Base-by-base conservation (phyloP, 2,888 invertebrate genomes). In the Drosophila borealis region DNA sequence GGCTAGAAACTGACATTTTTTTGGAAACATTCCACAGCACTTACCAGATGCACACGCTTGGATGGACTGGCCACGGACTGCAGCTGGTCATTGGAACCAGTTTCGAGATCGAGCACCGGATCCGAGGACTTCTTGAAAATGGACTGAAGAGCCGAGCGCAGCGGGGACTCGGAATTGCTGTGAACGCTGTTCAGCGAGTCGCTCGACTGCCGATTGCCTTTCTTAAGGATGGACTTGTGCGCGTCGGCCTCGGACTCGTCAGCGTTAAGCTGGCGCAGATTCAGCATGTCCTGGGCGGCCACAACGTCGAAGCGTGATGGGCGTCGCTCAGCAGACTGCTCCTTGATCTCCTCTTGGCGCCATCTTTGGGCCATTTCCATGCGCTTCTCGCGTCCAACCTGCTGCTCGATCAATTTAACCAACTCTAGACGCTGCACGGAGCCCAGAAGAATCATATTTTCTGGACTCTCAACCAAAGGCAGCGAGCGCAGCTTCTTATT, bases 391-490 rank as follows among this genome's bases (percentile, higher is more conserved):
- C 97, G 94, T 0, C 98, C 98, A 44, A 98, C 96, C 72, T 97
- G 97, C 81, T 95, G 95, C 89, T 98, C 97, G 63, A 98, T 96
- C 65, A 97, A 93, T 89, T 96, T 95, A 67, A 98, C 97, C 61
- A 98, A 93, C 90, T 98, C 98, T 90, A 96, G 94, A 67, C 98
- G 94, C 91, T 97, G 98, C 70, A 99, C 97, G 0, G 98, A 98
- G 0, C 99, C 99, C 25, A 99, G 94, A 0, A 99, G 94, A 14
- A 99, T 97, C 97, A 98, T 98, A 51, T 95, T 96, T 4, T 95
- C 94, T 0, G 97, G 96, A 84, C 95, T 96, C 91, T 99, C 99
- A 5, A 99, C 98, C n/a, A 99, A 93, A 0, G 99, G 99, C 90
- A 99, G 97, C 62, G 97, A 96, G 74, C 97, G 95, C 21, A 97